phyloP scores from a whole-genome alignment of 2,113 vertebrate genomes.

The Atlantisia rogersi region DNA sequence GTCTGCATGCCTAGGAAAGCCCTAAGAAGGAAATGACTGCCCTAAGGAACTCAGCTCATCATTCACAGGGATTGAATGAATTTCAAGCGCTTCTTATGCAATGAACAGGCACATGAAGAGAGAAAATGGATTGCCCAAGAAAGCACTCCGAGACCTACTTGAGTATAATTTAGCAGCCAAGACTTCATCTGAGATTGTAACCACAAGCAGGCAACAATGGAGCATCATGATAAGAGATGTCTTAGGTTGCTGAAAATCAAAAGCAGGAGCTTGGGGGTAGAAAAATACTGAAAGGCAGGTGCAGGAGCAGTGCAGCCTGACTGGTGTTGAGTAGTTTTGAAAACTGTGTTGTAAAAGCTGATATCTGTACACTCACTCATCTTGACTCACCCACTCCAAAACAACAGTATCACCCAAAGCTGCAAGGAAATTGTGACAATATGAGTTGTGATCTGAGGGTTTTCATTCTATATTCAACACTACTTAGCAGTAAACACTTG shows the following conservation, averaged over 20 bases:
- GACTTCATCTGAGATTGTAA: neutral
- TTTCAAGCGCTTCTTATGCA: neutral
- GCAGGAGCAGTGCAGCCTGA: neutral
- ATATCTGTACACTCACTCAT: neutral
- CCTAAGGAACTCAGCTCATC: neutral
- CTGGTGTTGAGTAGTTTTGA: neutral
- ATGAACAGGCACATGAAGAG: neutral
- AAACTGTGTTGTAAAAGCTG: neutral
- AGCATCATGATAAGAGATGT: neutral
- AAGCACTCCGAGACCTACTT: neutral
- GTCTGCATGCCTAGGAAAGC: neutral
- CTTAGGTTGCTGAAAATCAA: neutral
- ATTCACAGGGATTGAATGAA: neutral
- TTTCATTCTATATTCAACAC: neutral
- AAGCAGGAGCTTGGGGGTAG: neutral
- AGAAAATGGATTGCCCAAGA: neutral
- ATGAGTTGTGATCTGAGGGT: fast-evolving
- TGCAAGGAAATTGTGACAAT: neutral
- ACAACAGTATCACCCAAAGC: neutral
- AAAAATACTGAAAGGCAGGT: neutral
- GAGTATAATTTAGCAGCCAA: neutral
- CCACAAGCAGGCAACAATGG: neutral
- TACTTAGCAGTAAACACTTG: neutral
- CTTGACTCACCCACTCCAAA: neutral
- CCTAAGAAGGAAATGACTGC: neutral